Percentiles rank a stretch among this genome's conserved stretches.
Evolutionary conservation across 1,140 invertebrate species (phyloP).

Genomic region (Ceratina australensis): DNA sequence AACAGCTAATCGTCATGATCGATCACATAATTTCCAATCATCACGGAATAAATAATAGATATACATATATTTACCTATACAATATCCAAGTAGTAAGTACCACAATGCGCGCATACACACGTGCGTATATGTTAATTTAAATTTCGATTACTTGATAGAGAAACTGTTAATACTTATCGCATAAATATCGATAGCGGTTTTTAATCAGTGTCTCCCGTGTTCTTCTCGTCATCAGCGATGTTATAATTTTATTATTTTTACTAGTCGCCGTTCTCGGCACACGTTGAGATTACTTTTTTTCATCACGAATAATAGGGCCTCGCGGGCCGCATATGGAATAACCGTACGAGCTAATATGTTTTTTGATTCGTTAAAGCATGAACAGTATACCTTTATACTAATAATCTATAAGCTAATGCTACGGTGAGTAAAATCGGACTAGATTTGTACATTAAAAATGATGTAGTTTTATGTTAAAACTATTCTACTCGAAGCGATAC

Average conservation of each 20-base stretch:
- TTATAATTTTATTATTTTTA: background rate
- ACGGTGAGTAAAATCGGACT: slow-evolving; percentile 51
- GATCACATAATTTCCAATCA: too few species aligned
- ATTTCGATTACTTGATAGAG: slow-evolving; percentile 31
- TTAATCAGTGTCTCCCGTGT: background rate
- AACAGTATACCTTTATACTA: slow-evolving; percentile 25
- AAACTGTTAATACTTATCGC: slow-evolving; percentile 34
- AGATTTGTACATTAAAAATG: slow-evolving; percentile 54
- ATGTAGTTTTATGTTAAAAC: slow-evolving; percentile 39
- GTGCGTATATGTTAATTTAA: slow-evolving; percentile 36
- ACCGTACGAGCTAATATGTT: slow-evolving; percentile 36
- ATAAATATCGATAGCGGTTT: slow-evolving; percentile 35
- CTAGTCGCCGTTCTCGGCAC: background rate
- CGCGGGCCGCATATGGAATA: background rate
- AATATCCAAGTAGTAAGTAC: too few species aligned
- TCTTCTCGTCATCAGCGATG: background rate
- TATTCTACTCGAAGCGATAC: slow-evolving; percentile 50
- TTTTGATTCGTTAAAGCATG: slow-evolving; percentile 44
- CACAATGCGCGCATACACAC: background rate
- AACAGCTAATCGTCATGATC: too few species aligned
- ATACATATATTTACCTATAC: too few species aligned
- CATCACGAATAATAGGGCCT: too few species aligned
- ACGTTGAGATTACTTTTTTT: background rate
- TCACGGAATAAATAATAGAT: too few species aligned
- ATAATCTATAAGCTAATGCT: slow-evolving; percentile 21